Evolutionary conservation across 2,888 invertebrate genomes (phyloP).

Genomic region (Allolobophora icterica): DNA sequence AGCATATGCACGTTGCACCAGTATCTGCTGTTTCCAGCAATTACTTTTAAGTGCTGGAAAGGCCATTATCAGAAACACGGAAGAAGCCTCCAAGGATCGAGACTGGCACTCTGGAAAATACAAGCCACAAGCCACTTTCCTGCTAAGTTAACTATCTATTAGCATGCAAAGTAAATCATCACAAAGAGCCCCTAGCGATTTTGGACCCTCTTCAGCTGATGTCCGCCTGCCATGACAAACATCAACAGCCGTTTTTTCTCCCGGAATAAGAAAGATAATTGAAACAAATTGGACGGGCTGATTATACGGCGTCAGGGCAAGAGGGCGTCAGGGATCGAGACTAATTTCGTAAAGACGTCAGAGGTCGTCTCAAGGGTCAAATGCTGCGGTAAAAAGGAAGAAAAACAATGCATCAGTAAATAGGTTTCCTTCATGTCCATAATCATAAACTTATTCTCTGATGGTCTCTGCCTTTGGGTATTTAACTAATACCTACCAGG

Average conservation of each 20-base stretch:
- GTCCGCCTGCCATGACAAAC: not conserved
- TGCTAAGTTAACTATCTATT: not conserved
- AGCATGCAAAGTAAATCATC: not conserved
- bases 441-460: too few relatives aligned
- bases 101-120: not conserved
- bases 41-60: not conserved
- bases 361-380: slow-evolving; percentile 14
- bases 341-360: slow-evolving; percentile 8
- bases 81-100: not conserved
- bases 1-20: not conserved
- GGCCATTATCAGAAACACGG: not conserved
- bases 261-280: not conserved
- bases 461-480: not conserved
- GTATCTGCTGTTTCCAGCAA: not conserved
- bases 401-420: not conserved
- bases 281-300: not conserved
- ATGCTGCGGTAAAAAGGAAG: not conserved
- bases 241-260: not conserved
- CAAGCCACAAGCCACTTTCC: not conserved
- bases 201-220: not conserved
- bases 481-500: too few relatives aligned
- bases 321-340: not conserved
- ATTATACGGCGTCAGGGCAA: not conserved
- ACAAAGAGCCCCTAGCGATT: not conserved
- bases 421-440: not conserved